Base-by-base conservation (phyloP, 2,113 vertebrate species). In the Turdus rufiventris region DNA sequence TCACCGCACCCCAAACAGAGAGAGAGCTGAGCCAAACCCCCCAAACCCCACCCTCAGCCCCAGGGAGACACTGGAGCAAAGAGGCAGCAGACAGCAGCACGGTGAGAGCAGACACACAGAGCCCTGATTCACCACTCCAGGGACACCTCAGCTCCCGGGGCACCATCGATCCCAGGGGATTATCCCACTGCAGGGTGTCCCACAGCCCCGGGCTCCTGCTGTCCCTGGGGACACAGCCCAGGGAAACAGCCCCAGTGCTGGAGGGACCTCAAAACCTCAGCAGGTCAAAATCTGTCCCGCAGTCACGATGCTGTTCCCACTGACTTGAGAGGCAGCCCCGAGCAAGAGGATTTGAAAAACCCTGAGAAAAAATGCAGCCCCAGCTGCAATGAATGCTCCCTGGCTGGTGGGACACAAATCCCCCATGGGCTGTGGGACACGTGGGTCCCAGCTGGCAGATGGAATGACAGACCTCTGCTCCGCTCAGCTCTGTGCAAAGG, bases 121-220 rank as follows among this genome's bases (percentile, higher is more conserved):
- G 13, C 34, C 42, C 28, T n/a, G 58, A 28, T 8, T 14, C 18
- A 23, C 6, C 43, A 29, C 74, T n/a, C 40, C 23, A 7, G 45
- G 75, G 75, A 85, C 58, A 36, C n/a, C 53, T 24, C 70, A 60
- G 68, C 60, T 50, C 47, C 15, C 4, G 14, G 18, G 51, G 36
- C 42, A 86, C 20, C 76, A 6, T 0, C 0, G 0, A 4, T 50
- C 77, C 56, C 4, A 5, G 28, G 3, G 73, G 51, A 62, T 71
- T 47, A 54, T 38, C 77, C 73, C 60, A 14, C 51, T 23, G 51
- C 9, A 51, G 36, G 24, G n/a, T 70, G 34, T 29, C 67, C 45
- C 34, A 54, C 34, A 38, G 61, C 53, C 51, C 57, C 28, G 36
- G 47, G 60, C 40, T 87, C 78, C 65, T 34, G n/a, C 40, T 65